A percentile compares a stretch with the other conserved stretches of the same genome.
Evolutionary conservation across 35 echinoderm and acorn worm species (phyloP).

Genomic region (Ptychodera flava): DNA sequence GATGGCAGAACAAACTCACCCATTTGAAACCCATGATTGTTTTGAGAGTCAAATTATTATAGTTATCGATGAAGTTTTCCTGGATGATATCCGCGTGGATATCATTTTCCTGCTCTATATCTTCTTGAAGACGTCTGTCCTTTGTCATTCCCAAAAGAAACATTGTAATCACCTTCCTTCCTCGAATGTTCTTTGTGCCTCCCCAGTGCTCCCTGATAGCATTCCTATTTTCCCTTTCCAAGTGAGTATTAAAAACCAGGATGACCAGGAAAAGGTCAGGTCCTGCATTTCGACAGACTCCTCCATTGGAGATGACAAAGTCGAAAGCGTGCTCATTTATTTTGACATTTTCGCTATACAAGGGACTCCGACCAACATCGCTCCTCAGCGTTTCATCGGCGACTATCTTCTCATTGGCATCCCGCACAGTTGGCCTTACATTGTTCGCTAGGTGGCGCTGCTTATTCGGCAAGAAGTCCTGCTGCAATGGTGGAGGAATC

Average conservation of each 20-base stretch:
- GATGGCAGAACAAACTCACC: constrained; percentile 54
- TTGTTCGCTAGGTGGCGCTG: no score
- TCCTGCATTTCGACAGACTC: neutral
- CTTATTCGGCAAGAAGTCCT: no score
- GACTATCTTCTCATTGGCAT: no score
- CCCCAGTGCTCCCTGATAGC: constrained; percentile 37
- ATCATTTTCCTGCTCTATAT: constrained; percentile 13
- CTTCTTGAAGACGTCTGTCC: neutral
- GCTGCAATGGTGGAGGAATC: no score
- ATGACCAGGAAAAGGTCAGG: neutral
- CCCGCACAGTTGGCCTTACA: no score
- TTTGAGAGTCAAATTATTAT: constrained; percentile 81
- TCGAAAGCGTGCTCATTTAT: neutral
- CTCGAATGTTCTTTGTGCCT: neutral
- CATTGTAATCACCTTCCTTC: constrained; percentile 37
- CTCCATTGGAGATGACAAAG: neutral
- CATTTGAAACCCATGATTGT: constrained; percentile 89
- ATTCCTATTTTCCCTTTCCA: neutral
- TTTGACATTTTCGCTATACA: neutral
- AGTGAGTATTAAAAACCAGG: neutral
- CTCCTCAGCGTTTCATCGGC: no score
- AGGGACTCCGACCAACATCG: no score
- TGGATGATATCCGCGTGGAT: constrained; percentile 54
- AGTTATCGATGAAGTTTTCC: constrained; percentile 73
- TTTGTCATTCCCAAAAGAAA: constrained; percentile 14